These are phyloP conservation scores for Thecocarcelia acutangulata DNA, from an alignment of 2,888 invertebrate genomes.

Conservation along the genomic window DNA sequence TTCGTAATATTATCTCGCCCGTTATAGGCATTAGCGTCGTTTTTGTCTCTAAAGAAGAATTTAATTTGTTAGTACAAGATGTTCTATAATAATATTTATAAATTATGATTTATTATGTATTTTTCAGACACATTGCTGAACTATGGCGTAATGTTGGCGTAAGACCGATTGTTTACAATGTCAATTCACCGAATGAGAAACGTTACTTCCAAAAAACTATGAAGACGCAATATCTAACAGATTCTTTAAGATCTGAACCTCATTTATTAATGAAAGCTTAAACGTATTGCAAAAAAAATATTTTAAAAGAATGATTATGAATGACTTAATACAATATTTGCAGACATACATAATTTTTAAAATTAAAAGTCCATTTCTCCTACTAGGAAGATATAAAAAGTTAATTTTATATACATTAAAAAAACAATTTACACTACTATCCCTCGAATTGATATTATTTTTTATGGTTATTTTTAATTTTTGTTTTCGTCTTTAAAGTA, in stretches of 20 bases:
- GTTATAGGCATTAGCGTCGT: conserved; percentile 81
- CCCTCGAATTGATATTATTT: conserved; percentile 52
- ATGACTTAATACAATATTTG: conserved; percentile 20
- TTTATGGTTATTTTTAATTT: background rate
- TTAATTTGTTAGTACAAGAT: conserved; percentile 78
- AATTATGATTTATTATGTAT: background rate
- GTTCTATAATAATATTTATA: background rate
- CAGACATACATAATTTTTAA: conserved; percentile 14
- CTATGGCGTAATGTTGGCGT: conserved; percentile 81
- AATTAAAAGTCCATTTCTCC: conserved; percentile 18
- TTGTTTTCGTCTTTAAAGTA: conserved; percentile 44
- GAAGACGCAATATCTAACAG: conserved; percentile 81
- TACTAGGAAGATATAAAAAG: conserved; percentile 5
- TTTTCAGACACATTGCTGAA: conserved; percentile 79
- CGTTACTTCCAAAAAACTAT: conserved; percentile 81
- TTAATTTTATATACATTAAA: conserved; percentile 40
- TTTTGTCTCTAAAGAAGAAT: conserved; percentile 81
- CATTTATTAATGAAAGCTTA: conserved; percentile 80
- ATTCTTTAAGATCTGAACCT: conserved; percentile 81
- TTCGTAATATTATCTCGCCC: conserved; percentile 81
- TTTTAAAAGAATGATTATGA: no score
- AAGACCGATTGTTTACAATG: conserved; percentile 81
- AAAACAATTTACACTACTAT: conserved; percentile 29
- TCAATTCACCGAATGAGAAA: conserved; percentile 82
- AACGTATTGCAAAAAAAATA: conserved; percentile 38